phyloP scores from a whole-genome alignment of 2,797 vertebrate genomes.

The Syncerus caffer region DNA sequence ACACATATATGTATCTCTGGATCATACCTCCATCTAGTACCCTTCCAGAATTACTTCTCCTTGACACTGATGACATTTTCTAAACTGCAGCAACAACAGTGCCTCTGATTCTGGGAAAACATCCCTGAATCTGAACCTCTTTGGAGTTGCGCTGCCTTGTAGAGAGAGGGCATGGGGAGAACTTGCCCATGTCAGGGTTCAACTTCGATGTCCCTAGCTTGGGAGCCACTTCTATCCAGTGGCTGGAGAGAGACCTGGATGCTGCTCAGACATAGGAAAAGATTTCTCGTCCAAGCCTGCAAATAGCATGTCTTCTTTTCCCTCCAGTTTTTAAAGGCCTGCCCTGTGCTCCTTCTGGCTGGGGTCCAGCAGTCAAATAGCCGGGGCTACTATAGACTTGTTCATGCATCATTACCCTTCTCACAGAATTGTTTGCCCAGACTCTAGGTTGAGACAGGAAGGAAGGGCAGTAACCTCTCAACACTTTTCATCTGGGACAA shows the following conservation, averaged over 20 bases:
- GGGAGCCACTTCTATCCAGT: neutral
- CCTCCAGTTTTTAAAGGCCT: neutral
- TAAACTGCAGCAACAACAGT: neutral
- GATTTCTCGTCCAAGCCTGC: neutral
- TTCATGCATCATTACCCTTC: neutral
- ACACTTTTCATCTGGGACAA: neutral
- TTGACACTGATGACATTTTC: neutral
- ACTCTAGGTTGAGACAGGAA: neutral
- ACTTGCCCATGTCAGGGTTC: rapidly evolving
- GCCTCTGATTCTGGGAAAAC: neutral
- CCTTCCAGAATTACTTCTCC: neutral
- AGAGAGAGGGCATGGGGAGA: neutral
- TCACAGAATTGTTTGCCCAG: neutral
- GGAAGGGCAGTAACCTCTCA: neutral
- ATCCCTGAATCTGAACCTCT: neutral
- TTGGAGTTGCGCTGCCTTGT: neutral
- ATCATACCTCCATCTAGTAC: no score
- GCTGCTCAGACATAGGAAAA: neutral
- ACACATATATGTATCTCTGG: neutral
- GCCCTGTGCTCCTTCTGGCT: neutral
- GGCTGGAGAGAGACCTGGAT: neutral
- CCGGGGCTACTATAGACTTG: neutral
- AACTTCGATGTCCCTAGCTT: neutral
- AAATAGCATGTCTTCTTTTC: neutral
- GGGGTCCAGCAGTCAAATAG: neutral